phyloP scores from a whole-genome alignment of 2,113 vertebrate species.

The Bos taurus region DNA sequence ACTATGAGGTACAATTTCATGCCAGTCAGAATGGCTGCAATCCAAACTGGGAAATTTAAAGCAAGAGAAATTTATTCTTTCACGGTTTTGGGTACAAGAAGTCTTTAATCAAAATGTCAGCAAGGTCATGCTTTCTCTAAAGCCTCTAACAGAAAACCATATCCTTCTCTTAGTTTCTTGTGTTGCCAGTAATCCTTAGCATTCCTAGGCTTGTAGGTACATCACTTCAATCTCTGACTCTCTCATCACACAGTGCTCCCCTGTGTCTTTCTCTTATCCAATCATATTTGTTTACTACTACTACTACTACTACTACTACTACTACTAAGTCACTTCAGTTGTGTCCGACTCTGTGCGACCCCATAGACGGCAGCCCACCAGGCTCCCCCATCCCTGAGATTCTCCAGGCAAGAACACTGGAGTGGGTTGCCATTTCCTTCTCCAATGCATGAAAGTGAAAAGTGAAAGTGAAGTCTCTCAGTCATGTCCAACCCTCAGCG shows the following conservation, averaged over 20 bases:
- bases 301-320: too few species aligned
- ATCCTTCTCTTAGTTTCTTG: not conserved
- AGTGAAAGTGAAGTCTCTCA: too few species aligned
- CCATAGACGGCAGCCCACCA: too few species aligned
- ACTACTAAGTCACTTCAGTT: too few species aligned
- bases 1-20: too few species aligned
- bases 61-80: not conserved
- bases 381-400: too few species aligned
- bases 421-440: too few species aligned
- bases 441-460: too few species aligned
- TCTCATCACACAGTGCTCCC: not conserved
- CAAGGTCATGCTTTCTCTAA: not conserved
- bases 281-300: not conserved
- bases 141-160: not conserved
- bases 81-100: not conserved
- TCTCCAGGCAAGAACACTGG: too few species aligned
- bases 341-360: too few species aligned
- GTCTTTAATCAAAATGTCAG: not conserved
- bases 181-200: not conserved
- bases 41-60: not conserved
- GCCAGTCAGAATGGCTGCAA: too few species aligned
- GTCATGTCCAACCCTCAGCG: too few species aligned
- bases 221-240: not conserved
- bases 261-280: not conserved
- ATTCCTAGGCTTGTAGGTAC: not conserved